Conservation (phyloP, 37 sponge, comb jelly and placozoan species). For the Cliona cf. orientalis region DNA sequence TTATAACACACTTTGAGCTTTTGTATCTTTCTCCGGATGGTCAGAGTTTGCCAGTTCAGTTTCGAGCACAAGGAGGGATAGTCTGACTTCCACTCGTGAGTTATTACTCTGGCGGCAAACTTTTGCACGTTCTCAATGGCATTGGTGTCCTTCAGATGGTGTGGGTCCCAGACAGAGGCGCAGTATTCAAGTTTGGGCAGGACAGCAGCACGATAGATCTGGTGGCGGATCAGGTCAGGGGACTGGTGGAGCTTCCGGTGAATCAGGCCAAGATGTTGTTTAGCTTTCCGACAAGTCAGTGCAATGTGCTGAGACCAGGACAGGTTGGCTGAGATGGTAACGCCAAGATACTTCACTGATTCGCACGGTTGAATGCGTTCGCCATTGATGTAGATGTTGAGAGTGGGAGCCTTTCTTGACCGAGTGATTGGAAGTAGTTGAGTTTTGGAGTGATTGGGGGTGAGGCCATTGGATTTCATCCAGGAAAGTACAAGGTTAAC, state of each 20-base stretch:
- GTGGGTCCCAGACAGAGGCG: conserved; percentile 22
- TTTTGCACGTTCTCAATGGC: conserved; percentile 18
- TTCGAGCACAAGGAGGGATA: not conserved
- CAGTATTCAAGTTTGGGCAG: conserved; percentile 27
- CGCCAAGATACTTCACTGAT: conserved; percentile 26
- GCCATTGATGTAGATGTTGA: not conserved
- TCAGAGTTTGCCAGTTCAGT: too few species aligned
- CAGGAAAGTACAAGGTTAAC: conserved; percentile 1
- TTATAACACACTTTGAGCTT: not conserved
- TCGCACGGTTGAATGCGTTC: not conserved
- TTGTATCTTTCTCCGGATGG: not conserved
- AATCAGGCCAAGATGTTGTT: conserved; percentile 17
- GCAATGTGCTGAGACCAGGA: conserved; percentile 16
- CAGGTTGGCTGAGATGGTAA: conserved; percentile 18
- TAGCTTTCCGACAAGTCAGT: conserved; percentile 20
- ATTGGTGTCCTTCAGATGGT: not conserved
- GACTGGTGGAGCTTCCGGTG: conserved; percentile 4
- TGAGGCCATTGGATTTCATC: conserved; percentile 6
- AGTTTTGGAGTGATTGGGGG: conserved; percentile 7
- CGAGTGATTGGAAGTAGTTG: conserved; percentile 12
- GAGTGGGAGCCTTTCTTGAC: not conserved
- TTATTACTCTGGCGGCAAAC: conserved; percentile 10
- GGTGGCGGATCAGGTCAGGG: not conserved
- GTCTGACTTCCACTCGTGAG: not conserved
- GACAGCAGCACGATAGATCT: not conserved